Conservation (phyloP, 2,888 invertebrate species). For the Portevinia maculata region DNA sequence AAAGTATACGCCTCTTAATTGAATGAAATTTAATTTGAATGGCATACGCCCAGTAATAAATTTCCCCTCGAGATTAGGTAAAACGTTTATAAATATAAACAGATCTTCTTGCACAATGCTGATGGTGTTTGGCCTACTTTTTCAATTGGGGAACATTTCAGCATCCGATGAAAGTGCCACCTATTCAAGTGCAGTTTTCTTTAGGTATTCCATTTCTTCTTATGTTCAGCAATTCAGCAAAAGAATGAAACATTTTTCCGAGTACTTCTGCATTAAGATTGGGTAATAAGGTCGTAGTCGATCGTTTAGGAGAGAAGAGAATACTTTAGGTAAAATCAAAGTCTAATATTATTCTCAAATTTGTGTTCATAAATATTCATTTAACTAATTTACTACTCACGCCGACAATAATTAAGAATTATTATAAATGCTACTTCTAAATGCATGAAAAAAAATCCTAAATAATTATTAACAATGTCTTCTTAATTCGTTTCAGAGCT, state of each 20-base stretch:
- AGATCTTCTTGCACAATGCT: neutral
- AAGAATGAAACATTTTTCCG: slow-evolving; percentile 21
- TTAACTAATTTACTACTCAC: too few relatives aligned
- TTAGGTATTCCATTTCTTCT: slow-evolving; percentile 12
- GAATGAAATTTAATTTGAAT: slow-evolving; percentile 59
- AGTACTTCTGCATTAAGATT: neutral
- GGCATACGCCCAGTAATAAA: slow-evolving; percentile 55
- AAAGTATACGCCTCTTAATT: slow-evolving; percentile 61
- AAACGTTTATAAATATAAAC: neutral
- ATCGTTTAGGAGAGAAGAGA: too few relatives aligned
- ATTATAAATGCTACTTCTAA: too few relatives aligned
- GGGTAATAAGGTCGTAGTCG: slow-evolving; percentile 11
- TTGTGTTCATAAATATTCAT: too few relatives aligned
- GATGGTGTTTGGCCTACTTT: slow-evolving; percentile 28
- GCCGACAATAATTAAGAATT: too few relatives aligned
- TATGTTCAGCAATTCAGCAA: neutral
- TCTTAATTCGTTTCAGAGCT: slow-evolving; percentile 49
- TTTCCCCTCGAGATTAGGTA: slow-evolving; percentile 23
- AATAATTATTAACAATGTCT: neutral
- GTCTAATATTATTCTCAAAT: too few relatives aligned
- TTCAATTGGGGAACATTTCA: slow-evolving; percentile 31
- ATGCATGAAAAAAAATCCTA: too few relatives aligned
- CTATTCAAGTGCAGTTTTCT: slow-evolving; percentile 21
- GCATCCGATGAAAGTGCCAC: slow-evolving; percentile 36
- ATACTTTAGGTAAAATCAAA: too few relatives aligned